Conservation (phyloP, 2,797 vertebrate genomes). For the Pseudomugil tenellus region DNA sequence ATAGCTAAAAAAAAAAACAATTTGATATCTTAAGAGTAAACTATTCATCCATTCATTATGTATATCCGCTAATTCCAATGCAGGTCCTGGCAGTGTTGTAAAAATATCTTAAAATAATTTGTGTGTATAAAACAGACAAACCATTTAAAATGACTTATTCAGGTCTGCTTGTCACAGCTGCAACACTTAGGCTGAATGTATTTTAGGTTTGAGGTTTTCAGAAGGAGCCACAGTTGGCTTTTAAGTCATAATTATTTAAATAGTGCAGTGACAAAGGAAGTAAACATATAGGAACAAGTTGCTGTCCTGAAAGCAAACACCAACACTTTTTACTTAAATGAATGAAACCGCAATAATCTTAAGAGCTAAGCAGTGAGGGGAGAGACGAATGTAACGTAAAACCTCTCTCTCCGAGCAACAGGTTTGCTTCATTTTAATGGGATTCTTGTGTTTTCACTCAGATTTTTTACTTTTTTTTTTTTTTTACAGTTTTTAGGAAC, state of each 20-base stretch:
- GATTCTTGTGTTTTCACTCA: slow-evolving; percentile 16
- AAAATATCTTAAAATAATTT: neutral
- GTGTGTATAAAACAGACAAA: slow-evolving; percentile 7
- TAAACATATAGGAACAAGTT: neutral
- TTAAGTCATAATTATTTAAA: neutral
- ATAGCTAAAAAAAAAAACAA: neutral
- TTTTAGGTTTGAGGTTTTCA: slow-evolving; percentile 10
- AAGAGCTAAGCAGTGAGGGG: slow-evolving; percentile 48
- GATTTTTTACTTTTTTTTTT: slow-evolving; percentile 26
- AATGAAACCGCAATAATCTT: slow-evolving; percentile 63
- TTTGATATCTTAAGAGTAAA: slow-evolving; percentile 1
- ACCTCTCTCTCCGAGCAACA: slow-evolving; percentile 31
- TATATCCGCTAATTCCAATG: neutral
- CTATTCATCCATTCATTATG: neutral
- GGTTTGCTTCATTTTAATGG: slow-evolving; percentile 16
- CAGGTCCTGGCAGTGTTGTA: too few relatives aligned
- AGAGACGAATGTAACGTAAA: slow-evolving; percentile 64
- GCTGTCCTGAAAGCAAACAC: slow-evolving; percentile 3
- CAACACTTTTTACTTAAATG: slow-evolving; percentile 22
- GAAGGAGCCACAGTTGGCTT: too few relatives aligned
- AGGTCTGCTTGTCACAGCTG: slow-evolving; percentile 1
- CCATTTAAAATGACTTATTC: neutral
- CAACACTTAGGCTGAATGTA: slow-evolving; percentile 60
- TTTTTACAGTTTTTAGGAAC: slow-evolving; percentile 22
- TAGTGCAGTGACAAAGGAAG: neutral